phyloP scores from a whole-genome alignment of 2,797 vertebrate species.

The Chiloscyllium punctatum region DNA sequence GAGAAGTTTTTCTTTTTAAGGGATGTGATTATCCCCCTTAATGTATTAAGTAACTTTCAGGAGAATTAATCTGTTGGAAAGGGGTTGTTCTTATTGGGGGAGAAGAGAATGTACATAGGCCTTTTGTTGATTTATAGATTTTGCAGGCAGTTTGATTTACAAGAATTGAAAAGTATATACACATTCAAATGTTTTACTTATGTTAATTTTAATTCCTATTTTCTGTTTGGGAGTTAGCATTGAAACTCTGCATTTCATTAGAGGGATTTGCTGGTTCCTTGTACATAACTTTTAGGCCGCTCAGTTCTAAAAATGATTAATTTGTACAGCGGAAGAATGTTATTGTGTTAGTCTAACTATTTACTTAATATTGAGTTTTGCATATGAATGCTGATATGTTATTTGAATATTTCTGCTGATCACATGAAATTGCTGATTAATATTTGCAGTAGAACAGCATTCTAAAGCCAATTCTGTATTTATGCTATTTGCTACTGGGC shows the following conservation, averaged over 20 bases:
- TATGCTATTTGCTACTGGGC: constrained; percentile 53
- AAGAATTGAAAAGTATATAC: constrained; percentile 54
- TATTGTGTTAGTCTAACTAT: constrained; percentile 78
- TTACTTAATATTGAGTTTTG: constrained; percentile 68
- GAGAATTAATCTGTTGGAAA: constrained; percentile 26
- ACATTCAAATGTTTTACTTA: constrained; percentile 59
- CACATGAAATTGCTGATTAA: constrained; percentile 67
- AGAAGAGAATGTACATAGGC: constrained; percentile 75
- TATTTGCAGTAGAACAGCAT: constrained; percentile 59
- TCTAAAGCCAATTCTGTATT: constrained; percentile 60
- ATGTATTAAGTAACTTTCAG: constrained; percentile 24
- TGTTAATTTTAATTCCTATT: constrained; percentile 66
- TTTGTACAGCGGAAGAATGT: constrained; percentile 93
- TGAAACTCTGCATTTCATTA: constrained; percentile 69
- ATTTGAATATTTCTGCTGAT: constrained; percentile 61
- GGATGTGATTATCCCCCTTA: constrained; percentile 8
- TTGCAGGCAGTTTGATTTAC: constrained; percentile 54
- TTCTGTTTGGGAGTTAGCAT: constrained; percentile 63
- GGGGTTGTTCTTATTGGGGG: constrained; percentile 47
- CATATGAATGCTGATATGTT: constrained; percentile 66
- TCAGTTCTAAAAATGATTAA: constrained; percentile 82
- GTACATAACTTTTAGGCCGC: constrained; percentile 83
- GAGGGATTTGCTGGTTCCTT: constrained; percentile 74
- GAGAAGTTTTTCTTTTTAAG: not conserved
- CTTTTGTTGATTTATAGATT: constrained; percentile 78